Evolutionary conservation across 53 echinoderm and acorn worm genomes (phyloP), one percentile per base, ranked within the genome.

Genomic region (Paelopatides confundens): DNA sequence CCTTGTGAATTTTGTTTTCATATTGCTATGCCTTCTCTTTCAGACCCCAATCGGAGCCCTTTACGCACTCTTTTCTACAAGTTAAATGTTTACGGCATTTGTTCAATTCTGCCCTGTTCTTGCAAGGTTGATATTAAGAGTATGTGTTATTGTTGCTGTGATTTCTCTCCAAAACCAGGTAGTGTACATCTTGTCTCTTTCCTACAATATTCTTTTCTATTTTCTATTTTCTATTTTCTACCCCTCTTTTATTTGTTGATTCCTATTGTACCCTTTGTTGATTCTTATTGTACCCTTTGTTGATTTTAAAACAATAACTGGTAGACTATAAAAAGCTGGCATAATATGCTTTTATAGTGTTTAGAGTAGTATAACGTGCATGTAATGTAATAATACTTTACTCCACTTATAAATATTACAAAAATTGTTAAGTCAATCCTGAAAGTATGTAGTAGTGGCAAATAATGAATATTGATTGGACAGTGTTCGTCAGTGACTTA

Each of bases 21-120:
- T n/a, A n/a, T n/a, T n/a, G 68, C 68, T 18, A 35, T 67, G 68
- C 65, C 65, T 83, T 62, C 30, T 83, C 38, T 65, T 83, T 64
- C 65, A 83, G 84, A 63, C 84, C 39, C 84, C 30, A 83, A 36
- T 18, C 64, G 84, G 84, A 38, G 35, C 64, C 33, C 46, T 21
- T 35, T 63, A 58, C 84, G 65, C 40, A 63, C 33, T 38, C n/a
- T 83, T 35, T 83, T 62, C 65, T 63, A 27, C 84, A 83, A 83
- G 65, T 35, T 65, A 26, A 83, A 83, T 83, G 84, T 83, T 63
- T 43, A 64, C 43, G 84, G 84, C 65, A 83, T 83, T 63, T 83
- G 35, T 65, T 83, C 63, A 65, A 13, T 64, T 65, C n/a, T 83
- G 18, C 84, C 63, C 64, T 62, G 34, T 64, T 65, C 84, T 43